A percentile compares a stretch with the other conserved stretches of the same genome.
phyloP scores from a whole-genome alignment of 2,797 vertebrate genomes.

The Betta splendens region DNA sequence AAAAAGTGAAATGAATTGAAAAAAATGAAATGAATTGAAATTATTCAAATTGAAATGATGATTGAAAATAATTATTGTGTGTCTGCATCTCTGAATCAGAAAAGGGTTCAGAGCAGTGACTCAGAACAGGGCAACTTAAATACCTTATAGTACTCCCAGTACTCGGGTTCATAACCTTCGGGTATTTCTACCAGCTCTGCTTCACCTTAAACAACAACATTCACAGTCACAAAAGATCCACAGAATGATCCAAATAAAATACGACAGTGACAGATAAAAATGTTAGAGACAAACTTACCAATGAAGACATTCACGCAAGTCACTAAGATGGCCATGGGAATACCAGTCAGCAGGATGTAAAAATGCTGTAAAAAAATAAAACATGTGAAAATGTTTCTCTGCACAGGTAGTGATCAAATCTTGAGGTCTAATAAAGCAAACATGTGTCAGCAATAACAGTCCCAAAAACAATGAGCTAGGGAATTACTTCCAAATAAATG shows the following conservation, averaged over 20 bases:
- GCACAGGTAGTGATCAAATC: background rate
- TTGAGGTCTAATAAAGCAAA: background rate
- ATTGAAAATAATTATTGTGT: background rate
- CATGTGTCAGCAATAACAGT: background rate
- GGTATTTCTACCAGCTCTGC: constrained; percentile 92
- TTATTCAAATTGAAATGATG: no score
- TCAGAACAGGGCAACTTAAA: background rate
- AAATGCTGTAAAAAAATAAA: constrained; percentile 78
- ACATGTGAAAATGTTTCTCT: background rate
- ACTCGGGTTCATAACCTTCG: constrained; percentile 91
- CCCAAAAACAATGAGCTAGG: background rate
- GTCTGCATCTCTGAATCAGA: background rate
- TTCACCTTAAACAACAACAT: constrained; percentile 79
- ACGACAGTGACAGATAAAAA: background rate
- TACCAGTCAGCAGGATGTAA: constrained; percentile 88
- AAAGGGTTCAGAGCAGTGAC: background rate
- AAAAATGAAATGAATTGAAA: no score
- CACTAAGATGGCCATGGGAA: constrained; percentile 84
- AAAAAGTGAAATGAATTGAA: no score
- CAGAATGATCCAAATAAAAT: background rate
- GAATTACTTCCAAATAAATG: background rate
- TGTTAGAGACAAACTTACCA: constrained; percentile 80
- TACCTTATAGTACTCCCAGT: constrained; percentile 91
- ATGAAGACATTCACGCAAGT: constrained; percentile 88
- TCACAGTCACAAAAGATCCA: background rate